Evolutionary conservation across 2,797 vertebrate genomes (phyloP).

Genomic region (Euthynnus affinis): DNA sequence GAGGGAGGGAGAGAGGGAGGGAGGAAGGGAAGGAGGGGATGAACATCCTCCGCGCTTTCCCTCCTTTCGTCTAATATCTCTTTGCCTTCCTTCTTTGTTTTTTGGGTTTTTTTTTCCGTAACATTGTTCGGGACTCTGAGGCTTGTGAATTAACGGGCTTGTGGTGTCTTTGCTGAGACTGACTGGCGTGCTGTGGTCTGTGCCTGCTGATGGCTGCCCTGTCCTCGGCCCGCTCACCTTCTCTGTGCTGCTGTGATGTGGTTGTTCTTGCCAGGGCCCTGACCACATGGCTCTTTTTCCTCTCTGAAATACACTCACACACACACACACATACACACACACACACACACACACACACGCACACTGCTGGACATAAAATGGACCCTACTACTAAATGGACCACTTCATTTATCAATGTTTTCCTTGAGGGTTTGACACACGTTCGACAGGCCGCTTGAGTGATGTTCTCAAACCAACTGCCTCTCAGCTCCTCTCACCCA

Average conservation of each 20-base stretch:
- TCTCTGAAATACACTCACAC: conserved; percentile 11
- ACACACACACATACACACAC: conserved; percentile 15
- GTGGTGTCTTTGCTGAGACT: conserved; percentile 68
- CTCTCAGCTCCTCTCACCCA: conserved; percentile 37
- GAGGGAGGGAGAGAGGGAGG: too few relatives aligned
- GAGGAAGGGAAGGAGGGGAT: neutral
- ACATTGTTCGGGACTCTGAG: conserved; percentile 54
- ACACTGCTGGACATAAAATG: conserved; percentile 59
- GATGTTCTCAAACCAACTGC: conserved; percentile 57
- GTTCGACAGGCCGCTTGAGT: conserved; percentile 63
- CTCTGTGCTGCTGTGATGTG: conserved; percentile 77
- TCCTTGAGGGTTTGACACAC: conserved; percentile 43
- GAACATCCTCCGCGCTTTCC: conserved; percentile 21
- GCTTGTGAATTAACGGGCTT: conserved; percentile 60
- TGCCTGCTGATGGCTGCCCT: conserved; percentile 57
- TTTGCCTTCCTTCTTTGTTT: conserved; percentile 60
- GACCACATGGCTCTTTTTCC: conserved; percentile 32
- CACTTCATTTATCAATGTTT: conserved; percentile 56
- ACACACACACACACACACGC: neutral
- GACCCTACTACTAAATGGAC: conserved; percentile 58
- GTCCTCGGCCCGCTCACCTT: conserved; percentile 50
- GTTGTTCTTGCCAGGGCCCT: conserved; percentile 53
- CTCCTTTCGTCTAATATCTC: conserved; percentile 50
- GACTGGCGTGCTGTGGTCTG: conserved; percentile 65
- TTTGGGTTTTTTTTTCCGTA: conserved; percentile 37